A percentile compares a stretch with the other conserved stretches of the same genome.
Conservation (phyloP, 2,888 invertebrate species). For the Rhamphomyia laevipes region DNA sequence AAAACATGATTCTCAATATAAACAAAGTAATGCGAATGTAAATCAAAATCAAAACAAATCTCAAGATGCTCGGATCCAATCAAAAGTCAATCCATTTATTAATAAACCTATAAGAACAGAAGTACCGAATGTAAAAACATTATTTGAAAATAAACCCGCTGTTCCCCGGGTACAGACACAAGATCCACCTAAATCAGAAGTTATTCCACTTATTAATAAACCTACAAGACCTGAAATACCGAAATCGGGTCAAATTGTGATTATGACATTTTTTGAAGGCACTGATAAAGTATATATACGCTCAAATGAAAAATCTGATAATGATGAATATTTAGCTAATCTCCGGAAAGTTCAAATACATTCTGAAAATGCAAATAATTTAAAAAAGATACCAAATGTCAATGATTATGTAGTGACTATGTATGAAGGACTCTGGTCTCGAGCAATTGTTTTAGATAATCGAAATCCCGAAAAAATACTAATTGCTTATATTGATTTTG, state of each 20-base stretch:
- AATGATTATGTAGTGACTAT: slow-evolving; percentile 7
- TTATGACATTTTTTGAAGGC: neutral
- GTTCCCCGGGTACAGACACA: no score
- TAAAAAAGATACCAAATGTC: slow-evolving; percentile 7
- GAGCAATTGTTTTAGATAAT: slow-evolving; percentile 9
- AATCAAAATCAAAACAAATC: no score
- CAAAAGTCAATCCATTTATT: no score
- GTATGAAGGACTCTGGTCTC: slow-evolving; percentile 9
- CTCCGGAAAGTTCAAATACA: neutral
- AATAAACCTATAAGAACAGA: no score
- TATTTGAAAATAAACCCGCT: no score
- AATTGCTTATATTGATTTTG: slow-evolving; percentile 13
- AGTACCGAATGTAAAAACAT: no score
- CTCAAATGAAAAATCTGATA: neutral
- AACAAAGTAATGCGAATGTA: no score
- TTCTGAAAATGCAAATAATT: neutral
- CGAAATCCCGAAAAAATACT: slow-evolving; percentile 4
- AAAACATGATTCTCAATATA: no score
- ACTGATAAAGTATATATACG: slow-evolving; percentile 2
- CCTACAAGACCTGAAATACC: neutral
- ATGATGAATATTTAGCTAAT: neutral
- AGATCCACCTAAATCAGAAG: no score
- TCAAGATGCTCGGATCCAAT: no score
- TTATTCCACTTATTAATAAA: no score
- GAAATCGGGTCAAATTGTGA: slow-evolving; percentile 1